A percentile compares a stretch with the other conserved stretches of the same genome.
phyloP scores from a whole-genome alignment of 2,888 invertebrate species.

The Eilema depressum region DNA sequence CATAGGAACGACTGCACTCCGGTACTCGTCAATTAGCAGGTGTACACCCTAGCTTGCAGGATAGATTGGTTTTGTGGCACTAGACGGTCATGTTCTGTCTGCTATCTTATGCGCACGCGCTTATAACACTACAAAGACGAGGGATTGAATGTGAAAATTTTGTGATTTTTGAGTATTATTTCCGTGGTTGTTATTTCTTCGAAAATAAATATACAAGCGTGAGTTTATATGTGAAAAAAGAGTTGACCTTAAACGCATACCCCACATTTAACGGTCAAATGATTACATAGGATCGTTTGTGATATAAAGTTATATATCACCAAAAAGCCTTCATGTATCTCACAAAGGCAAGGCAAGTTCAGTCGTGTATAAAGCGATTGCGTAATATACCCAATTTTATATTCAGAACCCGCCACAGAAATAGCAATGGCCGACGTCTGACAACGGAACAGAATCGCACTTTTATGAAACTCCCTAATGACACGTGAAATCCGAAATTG shows the following conservation, averaged over 20 bases:
- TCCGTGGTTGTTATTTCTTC: neutral
- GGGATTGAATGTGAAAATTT: too few species aligned
- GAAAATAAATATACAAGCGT: neutral
- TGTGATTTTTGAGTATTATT: neutral
- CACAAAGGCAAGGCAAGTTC: slow-evolving; percentile 34
- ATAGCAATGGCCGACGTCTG: slow-evolving; percentile 17
- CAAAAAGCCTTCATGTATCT: slow-evolving; percentile 35
- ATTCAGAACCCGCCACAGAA: slow-evolving; percentile 26
- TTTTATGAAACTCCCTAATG: slow-evolving; percentile 60
- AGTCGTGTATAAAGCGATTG: slow-evolving; percentile 46
- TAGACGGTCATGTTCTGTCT: too few species aligned
- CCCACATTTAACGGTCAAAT: slow-evolving; percentile 41
- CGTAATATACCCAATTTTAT: slow-evolving; percentile 46
- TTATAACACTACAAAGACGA: too few species aligned
- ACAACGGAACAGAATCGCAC: slow-evolving; percentile 46
- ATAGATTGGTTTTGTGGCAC: too few species aligned
- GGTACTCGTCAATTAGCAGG: too few species aligned
- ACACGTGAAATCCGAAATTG: slow-evolving; percentile 62
- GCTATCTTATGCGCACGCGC: too few species aligned
- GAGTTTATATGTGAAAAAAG: neutral
- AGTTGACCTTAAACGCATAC: neutral
- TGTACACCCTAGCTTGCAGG: too few species aligned
- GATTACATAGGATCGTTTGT: slow-evolving; percentile 26
- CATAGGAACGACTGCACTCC: too few species aligned
- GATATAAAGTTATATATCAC: slow-evolving; percentile 31